Evolutionary conservation across 2,888 invertebrate species (phyloP).

Genomic region (Germaria angustata): DNA sequence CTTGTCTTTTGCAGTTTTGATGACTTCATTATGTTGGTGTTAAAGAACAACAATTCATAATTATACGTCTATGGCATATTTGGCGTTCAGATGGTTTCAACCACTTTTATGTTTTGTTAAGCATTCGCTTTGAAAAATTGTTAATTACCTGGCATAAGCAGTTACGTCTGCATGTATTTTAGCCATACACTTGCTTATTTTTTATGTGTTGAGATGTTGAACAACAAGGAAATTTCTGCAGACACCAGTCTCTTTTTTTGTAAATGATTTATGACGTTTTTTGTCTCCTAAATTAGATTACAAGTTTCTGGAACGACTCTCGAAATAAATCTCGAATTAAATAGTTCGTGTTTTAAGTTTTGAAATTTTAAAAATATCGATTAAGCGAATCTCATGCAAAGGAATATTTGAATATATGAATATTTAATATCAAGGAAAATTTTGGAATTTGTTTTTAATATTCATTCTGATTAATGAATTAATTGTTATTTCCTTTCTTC

Average conservation of each 20-base stretch:
- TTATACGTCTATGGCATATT: background rate
- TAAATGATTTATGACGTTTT: conserved; percentile 6
- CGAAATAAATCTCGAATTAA: too few species aligned
- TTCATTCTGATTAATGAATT: too few species aligned
- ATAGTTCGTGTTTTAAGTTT: too few species aligned
- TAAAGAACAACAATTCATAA: conserved; percentile 24
- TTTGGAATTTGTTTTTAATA: too few species aligned
- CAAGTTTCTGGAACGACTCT: too few species aligned
- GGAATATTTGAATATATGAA: too few species aligned
- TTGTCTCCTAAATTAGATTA: too few species aligned
- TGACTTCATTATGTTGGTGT: conserved; percentile 52
- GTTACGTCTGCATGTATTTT: conserved; percentile 10
- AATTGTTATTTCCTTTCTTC: too few species aligned
- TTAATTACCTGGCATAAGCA: conserved; percentile 43
- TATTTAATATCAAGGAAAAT: too few species aligned
- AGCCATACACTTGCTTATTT: background rate
- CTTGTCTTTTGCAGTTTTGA: conserved; percentile 48
- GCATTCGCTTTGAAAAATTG: conserved; percentile 10
- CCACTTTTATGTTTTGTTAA: background rate
- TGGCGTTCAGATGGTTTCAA: background rate
- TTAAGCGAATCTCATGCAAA: too few species aligned
- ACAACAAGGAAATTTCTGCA: background rate
- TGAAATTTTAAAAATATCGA: too few species aligned
- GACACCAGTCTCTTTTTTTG: background rate
- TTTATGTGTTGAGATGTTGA: background rate